Evolutionary conservation across 2,888 invertebrate genomes (phyloP), one percentile per base, ranked within the genome.

Genomic region (Euclidia mi): DNA sequence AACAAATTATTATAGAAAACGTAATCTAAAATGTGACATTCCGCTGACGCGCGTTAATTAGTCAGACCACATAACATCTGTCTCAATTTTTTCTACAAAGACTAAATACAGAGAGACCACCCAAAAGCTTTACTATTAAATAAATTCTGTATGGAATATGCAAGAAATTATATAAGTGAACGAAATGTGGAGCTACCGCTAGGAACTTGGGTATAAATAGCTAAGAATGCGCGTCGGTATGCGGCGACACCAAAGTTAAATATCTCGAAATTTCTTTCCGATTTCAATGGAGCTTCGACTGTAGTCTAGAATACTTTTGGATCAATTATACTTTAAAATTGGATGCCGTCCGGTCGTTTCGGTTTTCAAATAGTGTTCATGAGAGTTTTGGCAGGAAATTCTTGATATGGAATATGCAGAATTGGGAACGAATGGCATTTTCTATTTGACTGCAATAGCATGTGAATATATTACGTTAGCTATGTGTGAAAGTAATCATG

Each of bases 141-240:
- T 53, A 44, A 45, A 61, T 56, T 63, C 42, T 44, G 53, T 63
- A 71, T 41, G 34, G 44, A 53, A 40, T 31, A 41, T 46, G 31
- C 9, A 40, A 32, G 28, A 67, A 58, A 65, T 58, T 50, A 67
- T 68, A 65, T 63, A 41, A 43, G 79, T 69, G 67, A 60, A 66
- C 57, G 76, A 76, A 79, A 71, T 63, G 38, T 71, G 73, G 71
- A 67, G 72, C 59, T 68, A 71, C 59, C 69, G 76, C 77, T 77
- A 70, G 51, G 62, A 68, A 71, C 67, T 65, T 62, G 38, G 59
- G 65, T 85, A 85, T 76, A 80, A 83, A 85, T 86, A 86, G 83
- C 65, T 45, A 56, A 78, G 82, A 81, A 86, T 85, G 76, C 64
- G 69, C 63, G 53, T 51, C 56, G 76, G 78, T 71, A 81, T 80